Evolutionary conservation across 92 coral and sea anemone species (phyloP).

Genomic region (Epizoanthus ramosus): DNA sequence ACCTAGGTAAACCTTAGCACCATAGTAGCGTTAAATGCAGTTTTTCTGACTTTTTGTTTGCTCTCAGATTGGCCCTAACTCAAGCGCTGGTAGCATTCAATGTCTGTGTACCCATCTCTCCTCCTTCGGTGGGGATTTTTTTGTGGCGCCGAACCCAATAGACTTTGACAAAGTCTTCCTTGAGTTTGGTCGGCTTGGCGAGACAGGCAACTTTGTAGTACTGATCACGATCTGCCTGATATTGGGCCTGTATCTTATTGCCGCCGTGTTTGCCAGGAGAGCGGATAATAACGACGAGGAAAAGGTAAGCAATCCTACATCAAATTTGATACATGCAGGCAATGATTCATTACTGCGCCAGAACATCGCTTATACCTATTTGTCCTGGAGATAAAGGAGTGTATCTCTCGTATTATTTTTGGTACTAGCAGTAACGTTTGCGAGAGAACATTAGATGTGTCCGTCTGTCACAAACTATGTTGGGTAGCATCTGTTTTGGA

Average conservation of each 20-base stretch:
- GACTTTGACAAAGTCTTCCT: constrained; percentile 92
- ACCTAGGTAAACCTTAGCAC: too few species aligned
- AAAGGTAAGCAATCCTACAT: constrained; percentile 56
- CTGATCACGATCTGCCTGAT: constrained; percentile 76
- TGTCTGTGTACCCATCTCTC: constrained; percentile 94
- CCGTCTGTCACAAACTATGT: too few species aligned
- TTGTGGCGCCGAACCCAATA: constrained; percentile 97
- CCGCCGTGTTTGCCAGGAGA: constrained; percentile 85
- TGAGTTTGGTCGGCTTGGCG: constrained; percentile 72
- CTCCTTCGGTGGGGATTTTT: constrained; percentile 92
- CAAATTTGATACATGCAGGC: too few species aligned
- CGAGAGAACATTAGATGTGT: too few species aligned
- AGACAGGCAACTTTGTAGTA: constrained; percentile 83
- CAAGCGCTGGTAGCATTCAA: constrained; percentile 62
- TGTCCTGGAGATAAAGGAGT: too few species aligned
- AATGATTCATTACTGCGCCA: too few species aligned
- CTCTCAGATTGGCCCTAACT: constrained; percentile 71
- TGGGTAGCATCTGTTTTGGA: too few species aligned
- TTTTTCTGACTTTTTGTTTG: background rate
- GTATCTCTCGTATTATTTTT: too few species aligned
- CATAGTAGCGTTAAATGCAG: background rate
- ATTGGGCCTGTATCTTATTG: constrained; percentile 64
- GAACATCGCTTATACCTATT: too few species aligned
- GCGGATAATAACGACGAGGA: constrained; percentile 80
- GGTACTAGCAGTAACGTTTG: too few species aligned